A percentile compares a stretch with the other conserved stretches of the same genome.
Evolutionary conservation across 2,113 vertebrate species (phyloP).

Genomic region (Sciurus niger): DNA sequence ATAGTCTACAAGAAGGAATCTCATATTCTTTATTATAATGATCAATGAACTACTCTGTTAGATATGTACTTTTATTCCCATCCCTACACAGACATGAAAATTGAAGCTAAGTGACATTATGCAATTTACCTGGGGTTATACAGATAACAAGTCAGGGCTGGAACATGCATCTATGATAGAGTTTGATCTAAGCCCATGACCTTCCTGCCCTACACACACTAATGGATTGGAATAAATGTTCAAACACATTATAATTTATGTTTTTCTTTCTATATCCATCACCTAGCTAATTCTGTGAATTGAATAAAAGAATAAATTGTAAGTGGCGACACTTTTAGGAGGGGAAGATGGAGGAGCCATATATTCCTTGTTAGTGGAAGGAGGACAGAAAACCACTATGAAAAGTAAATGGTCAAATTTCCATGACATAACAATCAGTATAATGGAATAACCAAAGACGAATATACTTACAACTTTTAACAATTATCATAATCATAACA

Average conservation of each 20-base stretch:
- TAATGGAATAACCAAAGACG: neutral
- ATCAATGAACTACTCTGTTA: neutral
- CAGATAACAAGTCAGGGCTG: neutral
- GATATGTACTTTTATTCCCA: neutral
- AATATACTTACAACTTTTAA: neutral
- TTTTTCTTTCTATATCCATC: neutral
- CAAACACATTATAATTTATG: constrained; percentile 5
- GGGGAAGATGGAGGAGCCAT: neutral
- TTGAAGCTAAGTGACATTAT: neutral
- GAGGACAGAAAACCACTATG: neutral
- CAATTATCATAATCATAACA: neutral
- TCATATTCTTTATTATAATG: neutral
- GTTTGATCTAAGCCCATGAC: neutral
- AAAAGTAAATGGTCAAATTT: constrained; percentile 3
- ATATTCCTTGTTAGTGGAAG: neutral
- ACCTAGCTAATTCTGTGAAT: neutral
- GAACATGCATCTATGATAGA: neutral
- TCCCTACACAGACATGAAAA: neutral
- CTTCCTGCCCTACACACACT: neutral
- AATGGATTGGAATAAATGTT: neutral
- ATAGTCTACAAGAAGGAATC: neutral
- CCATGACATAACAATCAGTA: neutral
- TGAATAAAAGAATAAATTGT: neutral
- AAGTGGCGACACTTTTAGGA: neutral
- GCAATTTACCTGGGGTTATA: neutral